Evolutionary conservation across 2,888 invertebrate species (phyloP), one percentile per base, ranked within the genome.

Genomic region (Branchipolynoe longqiensis): DNA sequence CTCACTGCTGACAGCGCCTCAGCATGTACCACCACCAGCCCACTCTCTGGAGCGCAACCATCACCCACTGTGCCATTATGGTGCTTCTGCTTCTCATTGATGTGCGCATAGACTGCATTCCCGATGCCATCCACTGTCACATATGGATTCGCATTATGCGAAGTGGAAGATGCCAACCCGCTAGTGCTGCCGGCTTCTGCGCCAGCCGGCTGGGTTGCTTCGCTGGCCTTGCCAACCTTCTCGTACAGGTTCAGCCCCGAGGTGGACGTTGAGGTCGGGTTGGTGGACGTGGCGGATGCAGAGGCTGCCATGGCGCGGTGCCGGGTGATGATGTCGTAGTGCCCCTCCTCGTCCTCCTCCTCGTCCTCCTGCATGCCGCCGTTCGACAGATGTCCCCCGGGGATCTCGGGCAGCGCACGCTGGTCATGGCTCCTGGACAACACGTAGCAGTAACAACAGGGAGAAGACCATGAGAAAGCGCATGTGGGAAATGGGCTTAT

Each of bases 111-210:
- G 38, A 64, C 83, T 14, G 83, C 83, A 40, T 8, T 64, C 28
- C 83, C 83, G n/a, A 83, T 62, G 28, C 83, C 83, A 6, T 83
- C 83, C 41, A 83, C 83, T n/a, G 64, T 64, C 22, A 69, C 83
- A 25, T 83, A 83, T 0, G 83, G 83, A 28, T 83, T 83, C 18
- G 25, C 56, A n/a, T 74, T 74, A 0, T 28, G 38, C n/a, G 36
- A 8, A 4, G 28, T 41, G 18, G 18, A 41, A 12, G n/a, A n/a
- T n/a, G n/a, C n/a, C n/a, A 28, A 58, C 25, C 40, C 64, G 8
- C 28, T 22, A 6, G 41, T 48, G n/a, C 59, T 41, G 38, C 14
- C 2, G 18, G 18, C 56, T 3, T 48, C n/a, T 31, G 14, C 28
- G 28, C 25, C 81, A 18, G 31, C 56, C 1, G 81, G 18, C 33